Percentiles rank a stretch among this genome's conserved stretches.
phyloP scores from a whole-genome alignment of 2,888 invertebrate species.

The Cantharis flavilabris region DNA sequence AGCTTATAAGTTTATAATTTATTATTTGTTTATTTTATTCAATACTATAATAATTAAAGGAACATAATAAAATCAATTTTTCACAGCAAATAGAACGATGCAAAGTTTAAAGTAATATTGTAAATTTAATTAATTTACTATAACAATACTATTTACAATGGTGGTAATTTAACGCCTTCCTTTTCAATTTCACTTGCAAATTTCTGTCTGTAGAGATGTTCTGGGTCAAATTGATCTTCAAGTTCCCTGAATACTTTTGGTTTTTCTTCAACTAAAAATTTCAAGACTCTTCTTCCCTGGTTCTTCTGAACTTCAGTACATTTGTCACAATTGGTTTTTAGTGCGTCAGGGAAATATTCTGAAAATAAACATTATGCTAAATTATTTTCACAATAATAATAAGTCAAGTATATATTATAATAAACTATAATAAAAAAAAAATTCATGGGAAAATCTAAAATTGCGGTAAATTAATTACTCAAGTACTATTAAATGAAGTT shows the following conservation, averaged over 20 bases:
- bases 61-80: not conserved
- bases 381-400: too few species aligned
- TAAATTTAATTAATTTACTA: not conserved
- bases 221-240: slow-evolving; percentile 70
- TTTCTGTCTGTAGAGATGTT: slow-evolving; percentile 65
- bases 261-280: slow-evolving; percentile 67
- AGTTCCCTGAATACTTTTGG: slow-evolving; percentile 67
- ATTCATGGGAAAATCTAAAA: too few species aligned
- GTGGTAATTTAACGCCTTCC: slow-evolving; percentile 32
- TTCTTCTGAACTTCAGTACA: slow-evolving; percentile 69
- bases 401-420: too few species aligned
- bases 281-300: slow-evolving; percentile 67
- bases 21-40: not conserved
- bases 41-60: not conserved
- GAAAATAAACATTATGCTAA: not conserved
- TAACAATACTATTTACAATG: not conserved
- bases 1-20: not conserved
- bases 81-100: not conserved
- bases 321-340: slow-evolving; percentile 67
- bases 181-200: slow-evolving; percentile 63
- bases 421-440: too few species aligned
- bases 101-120: not conserved
- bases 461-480: too few species aligned
- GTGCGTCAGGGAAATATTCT: slow-evolving; percentile 73
- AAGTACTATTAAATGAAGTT: not conserved